Conservation (phyloP, 1,140 invertebrate genomes). For the Nautilus pompilius region DNA sequence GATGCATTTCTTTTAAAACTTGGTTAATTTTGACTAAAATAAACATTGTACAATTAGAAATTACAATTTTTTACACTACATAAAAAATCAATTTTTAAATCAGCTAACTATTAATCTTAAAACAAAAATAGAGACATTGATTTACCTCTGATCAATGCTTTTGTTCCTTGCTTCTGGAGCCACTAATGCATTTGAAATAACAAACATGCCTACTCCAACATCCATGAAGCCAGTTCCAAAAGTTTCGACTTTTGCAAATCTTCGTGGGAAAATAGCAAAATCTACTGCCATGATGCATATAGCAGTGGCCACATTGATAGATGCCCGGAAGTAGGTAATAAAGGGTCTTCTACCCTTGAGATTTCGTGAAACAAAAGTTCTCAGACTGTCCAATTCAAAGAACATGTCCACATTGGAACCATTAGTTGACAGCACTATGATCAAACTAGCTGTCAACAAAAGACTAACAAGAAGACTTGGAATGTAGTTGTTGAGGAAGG, state of each 20-base stretch:
- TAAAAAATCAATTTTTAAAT: too few species aligned
- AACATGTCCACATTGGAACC: neutral
- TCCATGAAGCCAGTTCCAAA: slow-evolving; percentile 94
- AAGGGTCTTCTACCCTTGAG: slow-evolving; percentile 21
- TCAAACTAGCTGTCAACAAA: neutral
- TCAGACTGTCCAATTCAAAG: neutral
- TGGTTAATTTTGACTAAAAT: too few species aligned
- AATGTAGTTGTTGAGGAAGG: neutral
- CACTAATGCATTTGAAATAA: slow-evolving; percentile 82
- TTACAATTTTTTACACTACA: too few species aligned
- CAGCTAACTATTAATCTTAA: too few species aligned
- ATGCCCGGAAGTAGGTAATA: slow-evolving; percentile 58
- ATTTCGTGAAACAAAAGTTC: neutral
- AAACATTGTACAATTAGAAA: too few species aligned
- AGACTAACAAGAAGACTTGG: neutral
- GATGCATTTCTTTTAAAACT: too few species aligned
- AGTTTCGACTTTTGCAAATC: slow-evolving; percentile 78
- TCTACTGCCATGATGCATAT: slow-evolving; percentile 90
- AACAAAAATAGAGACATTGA: too few species aligned
- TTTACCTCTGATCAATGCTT: slow-evolving; percentile 20
- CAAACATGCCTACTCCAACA: slow-evolving; percentile 84
- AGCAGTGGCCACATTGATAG: slow-evolving; percentile 70
- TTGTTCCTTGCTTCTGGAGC: slow-evolving; percentile 59
- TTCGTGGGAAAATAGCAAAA: slow-evolving; percentile 79
- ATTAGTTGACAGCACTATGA: neutral